Evolutionary conservation across 2,113 vertebrate genomes (phyloP).

Genomic region (Octodon degus): DNA sequence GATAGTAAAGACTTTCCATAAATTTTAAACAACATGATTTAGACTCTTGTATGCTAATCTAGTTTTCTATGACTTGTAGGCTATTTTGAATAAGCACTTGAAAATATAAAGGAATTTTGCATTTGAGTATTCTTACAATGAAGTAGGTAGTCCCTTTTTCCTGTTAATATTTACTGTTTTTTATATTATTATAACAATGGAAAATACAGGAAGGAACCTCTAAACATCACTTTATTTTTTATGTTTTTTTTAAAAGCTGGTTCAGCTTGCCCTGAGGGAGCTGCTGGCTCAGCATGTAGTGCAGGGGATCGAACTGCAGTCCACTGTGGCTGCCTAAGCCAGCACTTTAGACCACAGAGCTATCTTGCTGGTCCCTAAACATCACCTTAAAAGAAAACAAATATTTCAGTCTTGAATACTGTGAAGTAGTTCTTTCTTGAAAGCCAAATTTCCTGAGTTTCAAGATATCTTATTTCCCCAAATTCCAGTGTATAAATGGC

Average conservation of each 20-base stretch:
- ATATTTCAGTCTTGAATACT: conserved; percentile 61
- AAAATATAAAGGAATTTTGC: conserved; percentile 45
- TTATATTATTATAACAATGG: conserved; percentile 46
- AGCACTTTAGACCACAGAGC: too few relatives aligned
- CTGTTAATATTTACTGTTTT: conserved; percentile 46
- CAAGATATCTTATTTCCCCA: conserved; percentile 60
- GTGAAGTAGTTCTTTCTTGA: conserved; percentile 63
- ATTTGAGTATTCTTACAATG: conserved; percentile 53
- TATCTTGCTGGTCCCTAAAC: neutral
- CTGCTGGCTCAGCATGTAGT: too few relatives aligned
- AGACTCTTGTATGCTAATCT: conserved; percentile 64
- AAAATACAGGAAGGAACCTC: conserved; percentile 48
- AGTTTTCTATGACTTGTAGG: conserved; percentile 58
- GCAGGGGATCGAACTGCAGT: too few relatives aligned
- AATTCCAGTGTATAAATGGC: conserved; percentile 44
- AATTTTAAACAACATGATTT: conserved; percentile 64
- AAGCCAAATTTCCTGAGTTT: conserved; percentile 54
- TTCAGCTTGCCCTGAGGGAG: too few relatives aligned
- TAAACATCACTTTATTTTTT: too few relatives aligned
- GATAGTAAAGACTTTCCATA: conserved; percentile 59
- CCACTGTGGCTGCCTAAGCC: too few relatives aligned
- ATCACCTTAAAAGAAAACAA: conserved; percentile 36
- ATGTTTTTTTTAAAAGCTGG: too few relatives aligned
- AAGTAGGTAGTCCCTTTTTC: conserved; percentile 42
- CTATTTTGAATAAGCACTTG: conserved; percentile 63